phyloP scores from a whole-genome alignment of 2,797 vertebrate species.

The Coracias cyanogaster region DNA sequence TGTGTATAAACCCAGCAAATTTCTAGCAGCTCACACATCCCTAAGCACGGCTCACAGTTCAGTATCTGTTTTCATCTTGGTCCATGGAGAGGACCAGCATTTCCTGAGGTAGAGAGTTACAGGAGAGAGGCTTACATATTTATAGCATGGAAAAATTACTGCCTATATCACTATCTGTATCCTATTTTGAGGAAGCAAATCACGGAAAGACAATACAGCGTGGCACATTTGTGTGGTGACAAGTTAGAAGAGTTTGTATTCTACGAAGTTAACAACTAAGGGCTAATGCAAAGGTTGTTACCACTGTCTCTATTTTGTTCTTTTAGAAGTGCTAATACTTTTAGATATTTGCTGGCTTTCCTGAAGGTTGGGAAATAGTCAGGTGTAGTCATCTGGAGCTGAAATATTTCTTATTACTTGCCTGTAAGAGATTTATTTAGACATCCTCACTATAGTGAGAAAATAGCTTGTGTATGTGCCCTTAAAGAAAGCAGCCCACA shows the following conservation, averaged over 20 bases:
- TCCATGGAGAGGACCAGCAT: slow-evolving; percentile 15
- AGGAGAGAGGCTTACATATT: slow-evolving; percentile 32
- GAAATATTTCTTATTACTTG: slow-evolving; percentile 62
- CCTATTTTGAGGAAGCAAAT: not conserved
- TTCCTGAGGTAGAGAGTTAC: not conserved
- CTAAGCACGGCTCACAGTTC: not conserved
- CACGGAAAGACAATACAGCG: not conserved
- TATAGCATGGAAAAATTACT: slow-evolving; percentile 15
- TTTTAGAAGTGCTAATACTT: slow-evolving; percentile 10
- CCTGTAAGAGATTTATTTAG: slow-evolving; percentile 56
- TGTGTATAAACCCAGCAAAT: not conserved
- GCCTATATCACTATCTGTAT: not conserved
- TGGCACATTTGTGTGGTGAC: not conserved
- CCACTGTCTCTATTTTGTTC: not conserved
- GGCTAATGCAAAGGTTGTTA: not conserved
- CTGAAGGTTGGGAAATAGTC: slow-evolving; percentile 38
- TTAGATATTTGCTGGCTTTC: slow-evolving; percentile 10
- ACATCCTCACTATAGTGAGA: slow-evolving; percentile 15
- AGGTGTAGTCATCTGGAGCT: slow-evolving; percentile 61
- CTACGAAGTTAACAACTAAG: not conserved
- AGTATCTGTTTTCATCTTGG: not conserved
- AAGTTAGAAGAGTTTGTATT: not conserved
- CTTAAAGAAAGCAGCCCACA: slow-evolving; percentile 20
- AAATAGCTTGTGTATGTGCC: slow-evolving; percentile 44
- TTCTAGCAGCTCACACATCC: not conserved